A percentile compares a stretch with the other conserved stretches of the same genome.
These are phyloP conservation scores for Parascotia fuliginaria DNA, from an alignment of 2,888 invertebrate species.

Conservation along the genomic window DNA sequence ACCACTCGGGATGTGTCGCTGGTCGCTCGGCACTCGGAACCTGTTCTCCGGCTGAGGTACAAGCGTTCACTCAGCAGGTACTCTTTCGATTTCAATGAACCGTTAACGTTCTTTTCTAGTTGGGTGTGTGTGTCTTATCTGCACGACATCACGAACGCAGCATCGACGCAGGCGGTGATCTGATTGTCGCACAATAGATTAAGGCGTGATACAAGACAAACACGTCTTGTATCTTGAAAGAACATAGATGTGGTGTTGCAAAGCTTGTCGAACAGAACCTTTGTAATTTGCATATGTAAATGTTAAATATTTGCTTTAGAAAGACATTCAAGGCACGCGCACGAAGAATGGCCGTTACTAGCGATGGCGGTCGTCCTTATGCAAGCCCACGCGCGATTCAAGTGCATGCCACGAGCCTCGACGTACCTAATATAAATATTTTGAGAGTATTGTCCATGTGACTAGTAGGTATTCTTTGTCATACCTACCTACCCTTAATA, in stretches of 20 bases:
- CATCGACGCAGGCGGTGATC: slow-evolving; percentile 48
- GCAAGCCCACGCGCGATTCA: slow-evolving; percentile 64
- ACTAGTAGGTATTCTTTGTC: slow-evolving; percentile 37
- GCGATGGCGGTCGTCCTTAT: slow-evolving; percentile 61
- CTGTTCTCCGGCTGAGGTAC: slow-evolving; percentile 68
- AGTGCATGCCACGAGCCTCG: slow-evolving; percentile 44
- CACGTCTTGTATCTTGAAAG: slow-evolving; percentile 37
- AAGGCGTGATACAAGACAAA: slow-evolving; percentile 34
- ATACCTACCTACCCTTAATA: slow-evolving; percentile 21
- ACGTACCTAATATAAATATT: slow-evolving; percentile 39
- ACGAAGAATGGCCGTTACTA: slow-evolving; percentile 63
- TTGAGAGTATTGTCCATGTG: slow-evolving; percentile 34
- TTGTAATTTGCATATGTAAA: slow-evolving; percentile 44
- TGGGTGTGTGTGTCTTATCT: slow-evolving; percentile 71
- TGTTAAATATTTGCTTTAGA: slow-evolving; percentile 48
- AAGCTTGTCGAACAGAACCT: slow-evolving; percentile 28
- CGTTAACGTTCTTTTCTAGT: slow-evolving; percentile 78
- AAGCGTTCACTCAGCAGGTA: slow-evolving; percentile 66
- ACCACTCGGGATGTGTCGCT: slow-evolving; percentile 72
- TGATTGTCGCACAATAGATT: slow-evolving; percentile 36
- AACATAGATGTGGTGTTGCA: slow-evolving; percentile 35
- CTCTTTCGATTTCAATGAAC: slow-evolving; percentile 84
- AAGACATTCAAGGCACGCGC: slow-evolving; percentile 64
- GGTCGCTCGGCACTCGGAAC: slow-evolving; percentile 60
- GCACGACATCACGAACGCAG: slow-evolving; percentile 66